Percentiles rank a stretch among this genome's conserved stretches.
These are phyloP conservation scores for Bombus affinis DNA, from an alignment of 1,140 invertebrate species.

Conservation along the genomic window DNA sequence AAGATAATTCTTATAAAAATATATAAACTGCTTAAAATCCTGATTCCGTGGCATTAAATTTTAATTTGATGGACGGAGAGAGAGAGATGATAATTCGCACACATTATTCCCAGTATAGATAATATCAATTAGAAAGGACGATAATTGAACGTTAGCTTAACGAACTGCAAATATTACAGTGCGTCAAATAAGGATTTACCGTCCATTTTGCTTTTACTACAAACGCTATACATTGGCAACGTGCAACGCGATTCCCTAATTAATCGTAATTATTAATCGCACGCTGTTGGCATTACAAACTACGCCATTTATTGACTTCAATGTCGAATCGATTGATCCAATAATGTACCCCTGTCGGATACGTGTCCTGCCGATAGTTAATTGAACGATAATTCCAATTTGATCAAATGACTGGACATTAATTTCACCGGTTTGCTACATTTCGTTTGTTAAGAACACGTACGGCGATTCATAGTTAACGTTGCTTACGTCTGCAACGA, in stretches of 20 bases:
- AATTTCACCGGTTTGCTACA: slow-evolving; percentile 24
- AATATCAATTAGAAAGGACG: not conserved
- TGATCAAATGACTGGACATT: slow-evolving; percentile 42
- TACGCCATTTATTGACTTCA: slow-evolving; percentile 54
- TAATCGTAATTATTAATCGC: slow-evolving; percentile 51
- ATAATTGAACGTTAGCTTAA: not conserved
- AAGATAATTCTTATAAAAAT: no score
- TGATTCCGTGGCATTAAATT: not conserved
- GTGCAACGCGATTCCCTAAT: slow-evolving; percentile 29
- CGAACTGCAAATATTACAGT: not conserved
- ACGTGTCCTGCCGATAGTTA: slow-evolving; percentile 42
- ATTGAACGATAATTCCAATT: slow-evolving; percentile 48
- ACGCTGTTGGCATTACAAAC: slow-evolving; percentile 32
- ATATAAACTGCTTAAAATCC: not conserved
- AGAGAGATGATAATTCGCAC: not conserved
- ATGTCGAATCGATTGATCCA: slow-evolving; percentile 38
- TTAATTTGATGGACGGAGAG: not conserved
- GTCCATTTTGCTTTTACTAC: slow-evolving; percentile 17
- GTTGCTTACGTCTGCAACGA: not conserved
- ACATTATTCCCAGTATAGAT: not conserved
- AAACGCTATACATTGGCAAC: not conserved
- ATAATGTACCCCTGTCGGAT: slow-evolving; percentile 39
- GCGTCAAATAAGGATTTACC: slow-evolving; percentile 17
- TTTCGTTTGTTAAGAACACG: slow-evolving; percentile 34
- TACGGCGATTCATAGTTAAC: no score